phyloP scores from a whole-genome alignment of 2,797 vertebrate species.

The Scleropages formosus region DNA sequence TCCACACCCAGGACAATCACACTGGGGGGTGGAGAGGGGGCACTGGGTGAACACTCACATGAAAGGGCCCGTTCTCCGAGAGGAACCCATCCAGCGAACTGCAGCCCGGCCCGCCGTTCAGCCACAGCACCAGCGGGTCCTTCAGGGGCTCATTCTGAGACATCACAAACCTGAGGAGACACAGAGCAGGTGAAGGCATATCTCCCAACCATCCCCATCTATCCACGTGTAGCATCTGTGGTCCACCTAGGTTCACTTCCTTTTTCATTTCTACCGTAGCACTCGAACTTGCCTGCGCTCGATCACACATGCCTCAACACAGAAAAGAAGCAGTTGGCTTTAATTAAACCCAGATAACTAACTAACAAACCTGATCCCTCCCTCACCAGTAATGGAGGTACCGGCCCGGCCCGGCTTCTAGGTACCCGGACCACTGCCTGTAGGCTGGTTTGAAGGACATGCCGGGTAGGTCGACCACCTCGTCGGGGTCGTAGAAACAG shows the following conservation, averaged over 20 bases:
- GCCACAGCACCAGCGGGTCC: constrained; percentile 72
- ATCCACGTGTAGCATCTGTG: too few species aligned
- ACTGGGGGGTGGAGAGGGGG: too few species aligned
- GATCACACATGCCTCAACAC: too few species aligned
- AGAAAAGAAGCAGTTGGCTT: too few species aligned
- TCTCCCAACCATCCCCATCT: too few species aligned
- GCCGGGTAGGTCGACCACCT: constrained; percentile 62
- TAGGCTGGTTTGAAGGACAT: constrained; percentile 65
- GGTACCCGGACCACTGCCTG: constrained; percentile 71
- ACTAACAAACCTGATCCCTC: too few species aligned
- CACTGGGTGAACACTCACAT: constrained; percentile 53
- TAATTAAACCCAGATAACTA: too few species aligned
- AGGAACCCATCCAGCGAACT: constrained; percentile 74
- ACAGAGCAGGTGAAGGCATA: not conserved
- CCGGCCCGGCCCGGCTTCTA: constrained; percentile 57
- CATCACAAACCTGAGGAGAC: constrained; percentile 67
- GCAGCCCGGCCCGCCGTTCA: constrained; percentile 77
- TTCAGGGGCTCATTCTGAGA: constrained; percentile 66
- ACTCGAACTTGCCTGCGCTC: too few species aligned
- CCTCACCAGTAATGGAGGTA: constrained; percentile 74
- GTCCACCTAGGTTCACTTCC: too few species aligned
- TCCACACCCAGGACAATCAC: too few species aligned
- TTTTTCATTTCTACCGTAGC: too few species aligned
- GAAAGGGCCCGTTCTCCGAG: constrained; percentile 74
- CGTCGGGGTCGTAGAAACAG: constrained; percentile 63